phyloP scores from a whole-genome alignment of 2,113 vertebrate genomes.

The Melanocharis versteri region DNA sequence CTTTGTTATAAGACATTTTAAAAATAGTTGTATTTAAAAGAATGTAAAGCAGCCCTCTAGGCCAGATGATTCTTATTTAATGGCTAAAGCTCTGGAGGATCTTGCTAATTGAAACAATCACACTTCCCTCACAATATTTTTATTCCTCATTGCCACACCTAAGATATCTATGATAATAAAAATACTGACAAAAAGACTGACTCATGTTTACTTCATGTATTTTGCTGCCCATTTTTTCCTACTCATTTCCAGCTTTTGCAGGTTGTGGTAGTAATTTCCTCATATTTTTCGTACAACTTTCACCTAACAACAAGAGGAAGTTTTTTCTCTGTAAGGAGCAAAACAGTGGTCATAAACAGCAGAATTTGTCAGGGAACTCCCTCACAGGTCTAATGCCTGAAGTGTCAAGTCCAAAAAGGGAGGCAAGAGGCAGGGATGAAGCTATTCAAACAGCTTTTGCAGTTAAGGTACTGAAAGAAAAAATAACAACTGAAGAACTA shows the following conservation, averaged over 20 bases:
- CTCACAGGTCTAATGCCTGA: not conserved
- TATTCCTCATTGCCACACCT: not conserved
- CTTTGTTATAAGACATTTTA: not conserved
- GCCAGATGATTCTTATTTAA: slow-evolving; percentile 23
- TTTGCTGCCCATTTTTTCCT: not conserved
- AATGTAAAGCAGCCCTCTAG: not conserved
- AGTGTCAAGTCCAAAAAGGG: not conserved
- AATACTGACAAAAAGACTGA: not conserved
- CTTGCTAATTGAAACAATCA: not conserved
- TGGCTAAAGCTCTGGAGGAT: not conserved
- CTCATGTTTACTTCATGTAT: not conserved
- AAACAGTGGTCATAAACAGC: not conserved
- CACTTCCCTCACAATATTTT: not conserved
- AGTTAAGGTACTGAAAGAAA: not conserved
- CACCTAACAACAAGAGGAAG: not conserved
- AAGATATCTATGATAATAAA: not conserved
- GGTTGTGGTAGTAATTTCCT: not conserved
- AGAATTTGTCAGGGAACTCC: not conserved
- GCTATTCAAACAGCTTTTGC: not conserved
- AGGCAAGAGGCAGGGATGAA: not conserved
- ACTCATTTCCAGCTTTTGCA: not conserved
- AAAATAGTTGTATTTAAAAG: slow-evolving; percentile 1
- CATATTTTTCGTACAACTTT: not conserved
- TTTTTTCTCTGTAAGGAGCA: not conserved
- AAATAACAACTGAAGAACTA: not conserved